phyloP scores from a whole-genome alignment of 1,140 invertebrate species.

The Dreissena polymorpha region DNA sequence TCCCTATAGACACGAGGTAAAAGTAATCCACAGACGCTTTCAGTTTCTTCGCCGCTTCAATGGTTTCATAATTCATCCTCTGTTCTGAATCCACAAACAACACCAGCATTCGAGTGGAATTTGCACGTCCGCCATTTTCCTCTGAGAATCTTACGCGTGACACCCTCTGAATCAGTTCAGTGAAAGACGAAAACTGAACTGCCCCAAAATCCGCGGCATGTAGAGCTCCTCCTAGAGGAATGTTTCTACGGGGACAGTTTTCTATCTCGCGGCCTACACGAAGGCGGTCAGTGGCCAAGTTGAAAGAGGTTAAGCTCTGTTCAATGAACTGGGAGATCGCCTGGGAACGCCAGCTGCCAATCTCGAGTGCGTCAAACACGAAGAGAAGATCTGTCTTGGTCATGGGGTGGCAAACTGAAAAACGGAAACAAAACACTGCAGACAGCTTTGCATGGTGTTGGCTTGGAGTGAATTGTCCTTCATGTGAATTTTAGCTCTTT shows the following conservation, averaged over 20 bases:
- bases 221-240: constrained; percentile 52
- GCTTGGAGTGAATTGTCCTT: no score
- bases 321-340: constrained; percentile 62
- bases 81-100: constrained; percentile 49
- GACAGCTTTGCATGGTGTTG: no score
- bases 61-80: constrained; percentile 41
- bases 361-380: constrained; percentile 62
- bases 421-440: not conserved
- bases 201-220: constrained; percentile 20
- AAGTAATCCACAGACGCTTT: constrained; percentile 47
- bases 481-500: no score
- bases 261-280: constrained; percentile 62
- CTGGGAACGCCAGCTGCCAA: constrained; percentile 52
- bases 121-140: constrained; percentile 49
- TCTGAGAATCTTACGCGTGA: constrained; percentile 25
- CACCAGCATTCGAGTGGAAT: constrained; percentile 55
- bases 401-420: constrained; percentile 57
- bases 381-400: constrained; percentile 66
- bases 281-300: constrained; percentile 54
- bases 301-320: constrained; percentile 57
- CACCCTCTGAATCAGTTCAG: constrained; percentile 55
- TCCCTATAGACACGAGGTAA: constrained; percentile 44
- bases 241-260: constrained; percentile 60
- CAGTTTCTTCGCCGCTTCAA: constrained; percentile 28
- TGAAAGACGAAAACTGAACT: constrained; percentile 39